Evolutionary conservation across 1,140 invertebrate species (phyloP).

Genomic region (Eurosta solidaginis): DNA sequence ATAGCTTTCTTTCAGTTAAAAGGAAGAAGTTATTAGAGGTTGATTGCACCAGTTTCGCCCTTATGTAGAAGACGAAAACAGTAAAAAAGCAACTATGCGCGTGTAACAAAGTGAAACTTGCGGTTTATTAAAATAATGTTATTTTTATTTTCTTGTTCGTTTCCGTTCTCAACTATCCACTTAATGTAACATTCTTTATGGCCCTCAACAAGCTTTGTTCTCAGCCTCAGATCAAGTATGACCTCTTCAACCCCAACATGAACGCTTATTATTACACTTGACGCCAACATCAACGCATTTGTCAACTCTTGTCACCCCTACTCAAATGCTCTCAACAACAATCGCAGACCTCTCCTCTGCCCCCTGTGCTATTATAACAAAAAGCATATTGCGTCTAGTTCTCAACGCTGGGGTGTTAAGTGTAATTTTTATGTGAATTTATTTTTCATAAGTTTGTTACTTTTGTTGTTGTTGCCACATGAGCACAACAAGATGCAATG

Average conservation of each 20-base stretch:
- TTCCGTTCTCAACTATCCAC: not conserved
- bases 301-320: not conserved
- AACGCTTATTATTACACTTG: not conserved
- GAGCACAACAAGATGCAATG: not conserved
- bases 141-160: not conserved
- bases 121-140: not conserved
- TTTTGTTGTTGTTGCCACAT: not conserved
- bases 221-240: not conserved
- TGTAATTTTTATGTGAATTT: not conserved
- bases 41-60: no score
- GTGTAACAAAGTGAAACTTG: not conserved
- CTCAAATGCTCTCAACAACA: not conserved
- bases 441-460: not conserved
- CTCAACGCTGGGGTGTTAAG: no score
- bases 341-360: not conserved
- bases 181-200: constrained; percentile 22
- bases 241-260: not conserved
- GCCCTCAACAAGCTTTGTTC: not conserved
- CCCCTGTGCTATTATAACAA: no score
- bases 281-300: not conserved
- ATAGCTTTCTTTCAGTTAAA: no score
- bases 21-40: no score
- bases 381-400: no score
- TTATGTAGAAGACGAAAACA: not conserved
- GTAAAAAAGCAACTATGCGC: not conserved